Percentiles rank a stretch among this genome's conserved stretches.
Evolutionary conservation across 2,113 vertebrate species (phyloP).

Genomic region (Corythaeola cristata): DNA sequence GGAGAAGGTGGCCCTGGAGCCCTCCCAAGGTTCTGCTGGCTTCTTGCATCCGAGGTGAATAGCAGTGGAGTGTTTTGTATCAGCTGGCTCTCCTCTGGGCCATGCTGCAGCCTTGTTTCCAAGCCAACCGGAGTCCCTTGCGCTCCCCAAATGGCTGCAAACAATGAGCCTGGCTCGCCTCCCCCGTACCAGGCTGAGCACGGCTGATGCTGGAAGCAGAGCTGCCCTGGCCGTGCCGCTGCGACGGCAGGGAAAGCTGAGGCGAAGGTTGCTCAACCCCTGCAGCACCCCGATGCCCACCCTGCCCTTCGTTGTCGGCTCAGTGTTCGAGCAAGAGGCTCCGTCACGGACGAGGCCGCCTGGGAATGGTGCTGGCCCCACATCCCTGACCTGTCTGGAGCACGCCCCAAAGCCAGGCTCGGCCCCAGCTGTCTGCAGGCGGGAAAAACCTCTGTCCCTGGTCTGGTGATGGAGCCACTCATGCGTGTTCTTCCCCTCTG

Average conservation of each 20-base stretch:
- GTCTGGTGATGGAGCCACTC: background rate
- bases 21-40: fast-evolving
- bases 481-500: fast-evolving
- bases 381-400: background rate
- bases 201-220: background rate
- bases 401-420: fast-evolving
- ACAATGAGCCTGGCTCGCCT: background rate
- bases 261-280: background rate
- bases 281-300: background rate
- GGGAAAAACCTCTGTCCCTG: background rate
- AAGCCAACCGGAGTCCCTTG: background rate
- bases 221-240: fast-evolving
- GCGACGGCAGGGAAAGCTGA: background rate
- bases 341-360: background rate
- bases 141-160: background rate
- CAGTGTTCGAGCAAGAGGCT: background rate
- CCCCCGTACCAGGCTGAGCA: fast-evolving
- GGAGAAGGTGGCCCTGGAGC: background rate
- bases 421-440: fast-evolving
- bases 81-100: conserved; percentile 7
- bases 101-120: conserved; percentile 44
- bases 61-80: background rate
- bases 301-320: background rate
- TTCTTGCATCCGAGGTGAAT: background rate
- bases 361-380: fast-evolving